These are phyloP conservation scores for Ptilonorhynchus violaceus DNA, from an alignment of 2,113 vertebrate genomes.

Conservation along the genomic window DNA sequence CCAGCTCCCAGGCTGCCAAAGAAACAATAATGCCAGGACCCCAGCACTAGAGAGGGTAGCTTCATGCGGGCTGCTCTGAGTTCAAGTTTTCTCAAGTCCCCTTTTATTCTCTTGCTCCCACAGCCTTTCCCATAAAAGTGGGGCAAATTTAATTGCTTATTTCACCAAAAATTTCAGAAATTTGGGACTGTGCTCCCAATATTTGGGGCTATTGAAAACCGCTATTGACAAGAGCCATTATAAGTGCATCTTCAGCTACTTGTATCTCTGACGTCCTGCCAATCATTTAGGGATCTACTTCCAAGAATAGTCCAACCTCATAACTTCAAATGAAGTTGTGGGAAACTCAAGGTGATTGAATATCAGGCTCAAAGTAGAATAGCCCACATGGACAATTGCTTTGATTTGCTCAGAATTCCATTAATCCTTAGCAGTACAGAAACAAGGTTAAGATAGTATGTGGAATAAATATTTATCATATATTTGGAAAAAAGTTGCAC, in stretches of 20 bases:
- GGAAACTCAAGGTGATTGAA: not conserved
- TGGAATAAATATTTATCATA: not conserved
- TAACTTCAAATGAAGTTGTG: not conserved
- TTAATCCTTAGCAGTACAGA: not conserved
- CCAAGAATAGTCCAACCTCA: not conserved
- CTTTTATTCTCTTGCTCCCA: not conserved
- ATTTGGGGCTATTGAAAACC: not conserved
- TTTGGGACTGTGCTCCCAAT: not conserved
- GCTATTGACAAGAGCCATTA: not conserved
- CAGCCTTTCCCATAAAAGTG: not conserved
- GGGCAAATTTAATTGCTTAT: rapidly evolving
- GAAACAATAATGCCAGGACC: not conserved
- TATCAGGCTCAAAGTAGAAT: not conserved
- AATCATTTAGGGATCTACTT: not conserved
- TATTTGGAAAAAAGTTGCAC: not conserved
- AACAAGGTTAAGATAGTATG: not conserved
- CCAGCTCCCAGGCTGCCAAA: not conserved
- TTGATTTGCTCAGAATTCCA: not conserved
- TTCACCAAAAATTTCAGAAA: not conserved
- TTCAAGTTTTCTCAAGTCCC: not conserved
- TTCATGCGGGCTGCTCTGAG: not conserved
- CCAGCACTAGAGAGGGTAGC: not conserved
- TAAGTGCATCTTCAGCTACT: not conserved
- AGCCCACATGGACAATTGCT: not conserved
- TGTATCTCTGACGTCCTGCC: not conserved